Conservation (phyloP, 2,888 invertebrate genomes). For the Heliconius charithonia region DNA sequence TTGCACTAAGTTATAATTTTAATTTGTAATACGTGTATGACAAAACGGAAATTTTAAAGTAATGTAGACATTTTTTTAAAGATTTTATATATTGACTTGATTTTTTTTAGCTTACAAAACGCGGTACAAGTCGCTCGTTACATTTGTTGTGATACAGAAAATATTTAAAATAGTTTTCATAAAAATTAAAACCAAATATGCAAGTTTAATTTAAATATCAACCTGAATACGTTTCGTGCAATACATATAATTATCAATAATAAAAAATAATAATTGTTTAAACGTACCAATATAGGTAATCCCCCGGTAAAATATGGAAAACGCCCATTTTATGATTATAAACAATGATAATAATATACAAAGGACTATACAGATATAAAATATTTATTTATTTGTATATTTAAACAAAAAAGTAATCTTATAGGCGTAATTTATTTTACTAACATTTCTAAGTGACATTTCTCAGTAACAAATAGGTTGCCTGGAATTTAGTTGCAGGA, state of each 20-base stretch:
- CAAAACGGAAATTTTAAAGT: neutral
- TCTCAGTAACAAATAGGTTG: constrained; percentile 30
- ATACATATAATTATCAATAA: no score
- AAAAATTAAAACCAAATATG: no score
- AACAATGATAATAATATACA: no score
- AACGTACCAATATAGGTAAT: no score
- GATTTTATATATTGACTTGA: neutral
- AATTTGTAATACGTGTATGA: neutral
- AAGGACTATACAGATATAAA: neutral
- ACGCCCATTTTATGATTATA: no score
- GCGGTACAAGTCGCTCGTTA: neutral
- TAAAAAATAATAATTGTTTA: no score
- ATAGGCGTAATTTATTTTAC: neutral
- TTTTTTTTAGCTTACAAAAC: neutral
- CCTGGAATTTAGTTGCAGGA: constrained; percentile 47
- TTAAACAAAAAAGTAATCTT: neutral
- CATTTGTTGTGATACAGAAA: neutral
- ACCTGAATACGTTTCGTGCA: no score
- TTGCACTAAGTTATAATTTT: neutral
- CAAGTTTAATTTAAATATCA: no score
- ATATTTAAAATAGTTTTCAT: neutral
- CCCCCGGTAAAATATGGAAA: no score
- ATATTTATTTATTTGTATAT: neutral
- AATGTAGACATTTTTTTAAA: neutral
- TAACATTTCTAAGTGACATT: constrained; percentile 16